Base-by-base conservation (phyloP, 1,140 invertebrate species). In the Pseudomyrmex dendroicus region DNA sequence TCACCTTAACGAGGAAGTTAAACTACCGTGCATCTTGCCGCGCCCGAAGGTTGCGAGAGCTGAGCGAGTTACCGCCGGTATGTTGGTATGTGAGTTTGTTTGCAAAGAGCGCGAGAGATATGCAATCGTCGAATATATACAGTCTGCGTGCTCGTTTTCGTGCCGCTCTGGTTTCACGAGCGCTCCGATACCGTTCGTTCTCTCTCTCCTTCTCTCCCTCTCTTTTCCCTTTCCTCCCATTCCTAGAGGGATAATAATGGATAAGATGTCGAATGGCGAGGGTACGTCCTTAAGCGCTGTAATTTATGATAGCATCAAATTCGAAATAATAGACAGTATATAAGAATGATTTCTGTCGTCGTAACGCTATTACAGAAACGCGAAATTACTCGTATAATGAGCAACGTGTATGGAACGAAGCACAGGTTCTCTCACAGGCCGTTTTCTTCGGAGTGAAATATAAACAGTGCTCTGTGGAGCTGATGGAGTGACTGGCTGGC, bases 331-430 rank as follows among this genome's bases (percentile, higher is more conserved):
- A 72, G 62, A 15, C 20, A 17, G 44, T 20, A 7, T 35, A 35
- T 35, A 35, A 35, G 35, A 67, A 66, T 35, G 20, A 46, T 20
- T 50, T 20, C 22, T 22, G 20, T 72, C 54, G 54, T 72, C 70
- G 72, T 44, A 48, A n/a, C 13, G 66, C 44, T 54, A 61, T 72
- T 35, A 66, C 66, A 15, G 52, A 13, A 61, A 35, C 35, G 66
- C 72, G 54, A 80, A 80, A 80, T 80, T 80, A 80, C 44, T 80
- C 20, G 76, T 72, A 80, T 72, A 72, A 80, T 80, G 67, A 80
- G 66, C 46, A 56, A 57, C 76, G 22, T 59, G n/a, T 59, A 72
- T 17, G 59, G 20, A 35, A 22, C 44, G 35, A 80, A 48, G 76
- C 35, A 35, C 35, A 35, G 35, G 66, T 54, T 20, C 76, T 35